Conservation (phyloP, 2,113 vertebrate genomes). For the Genyomyrus donnyi region DNA sequence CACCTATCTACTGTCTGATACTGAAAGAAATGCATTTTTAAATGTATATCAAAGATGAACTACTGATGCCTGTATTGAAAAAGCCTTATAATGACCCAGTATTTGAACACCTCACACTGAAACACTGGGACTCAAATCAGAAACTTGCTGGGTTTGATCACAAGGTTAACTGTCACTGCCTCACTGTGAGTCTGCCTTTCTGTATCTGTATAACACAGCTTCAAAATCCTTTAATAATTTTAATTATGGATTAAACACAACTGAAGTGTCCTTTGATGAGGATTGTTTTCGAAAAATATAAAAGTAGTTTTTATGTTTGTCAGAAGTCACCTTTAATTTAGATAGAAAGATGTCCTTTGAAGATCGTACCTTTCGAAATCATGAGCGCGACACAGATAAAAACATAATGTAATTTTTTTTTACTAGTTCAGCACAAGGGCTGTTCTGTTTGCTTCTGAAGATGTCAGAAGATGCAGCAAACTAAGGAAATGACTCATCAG, state of each 20-base stretch:
- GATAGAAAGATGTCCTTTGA: not conserved
- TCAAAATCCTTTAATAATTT: not conserved
- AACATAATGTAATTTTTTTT: not conserved
- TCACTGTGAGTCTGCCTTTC: not conserved
- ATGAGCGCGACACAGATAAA: not conserved
- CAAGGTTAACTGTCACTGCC: not conserved
- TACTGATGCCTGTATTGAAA: not conserved
- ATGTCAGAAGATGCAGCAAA: not conserved
- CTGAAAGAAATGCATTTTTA: not conserved
- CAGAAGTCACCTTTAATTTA: not conserved
- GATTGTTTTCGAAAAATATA: not conserved
- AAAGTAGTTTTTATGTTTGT: not conserved
- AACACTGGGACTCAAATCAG: not conserved
- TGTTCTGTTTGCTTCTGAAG: not conserved
- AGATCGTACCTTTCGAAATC: not conserved
- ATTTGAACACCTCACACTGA: not conserved
- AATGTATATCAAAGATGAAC: not conserved
- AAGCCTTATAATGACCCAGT: not conserved
- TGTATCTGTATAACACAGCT: not conserved
- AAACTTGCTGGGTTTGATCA: not conserved
- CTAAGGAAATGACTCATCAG: not conserved
- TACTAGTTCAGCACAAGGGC: not conserved
- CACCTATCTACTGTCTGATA: not conserved
- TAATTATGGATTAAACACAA: not conserved
- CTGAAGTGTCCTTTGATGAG: not conserved